Percentiles rank a stretch among this genome's conserved stretches.
Conservation (phyloP, 2,888 invertebrate species). For the Andrena haemorrhoa region DNA sequence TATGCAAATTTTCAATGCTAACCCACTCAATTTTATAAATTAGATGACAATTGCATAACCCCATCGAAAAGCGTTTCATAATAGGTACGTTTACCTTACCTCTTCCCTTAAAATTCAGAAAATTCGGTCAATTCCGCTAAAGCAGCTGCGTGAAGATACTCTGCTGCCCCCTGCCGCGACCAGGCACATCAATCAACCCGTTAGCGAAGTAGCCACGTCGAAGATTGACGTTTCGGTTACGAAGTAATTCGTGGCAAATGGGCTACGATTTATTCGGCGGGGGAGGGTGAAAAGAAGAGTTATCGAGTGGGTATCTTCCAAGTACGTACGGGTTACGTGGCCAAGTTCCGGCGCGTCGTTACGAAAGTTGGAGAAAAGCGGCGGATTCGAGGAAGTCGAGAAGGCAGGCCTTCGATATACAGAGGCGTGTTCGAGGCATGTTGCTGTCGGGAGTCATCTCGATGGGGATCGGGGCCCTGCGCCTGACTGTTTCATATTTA, state of each 20-base stretch:
- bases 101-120: background rate
- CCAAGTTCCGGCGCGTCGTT: slow-evolving; percentile 53
- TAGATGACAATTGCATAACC: too few relatives aligned
- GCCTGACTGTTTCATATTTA: slow-evolving; percentile 84
- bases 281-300: background rate
- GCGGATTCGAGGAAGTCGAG: slow-evolving; percentile 49
- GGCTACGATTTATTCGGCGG: slow-evolving; percentile 6
- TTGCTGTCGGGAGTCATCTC: slow-evolving; percentile 79
- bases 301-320: slow-evolving; percentile 40
- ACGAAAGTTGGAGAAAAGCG: slow-evolving; percentile 62
- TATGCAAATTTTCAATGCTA: too few relatives aligned
- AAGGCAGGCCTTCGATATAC: slow-evolving; percentile 39
- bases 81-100: too few relatives aligned
- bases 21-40: too few relatives aligned
- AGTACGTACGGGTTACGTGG: slow-evolving; percentile 37
- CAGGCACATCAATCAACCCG: background rate
- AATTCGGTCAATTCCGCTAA: background rate
- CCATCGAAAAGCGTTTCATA: too few relatives aligned
- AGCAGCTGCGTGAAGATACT: too few relatives aligned
- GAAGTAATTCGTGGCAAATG: slow-evolving; percentile 1
- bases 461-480: slow-evolving; percentile 79
- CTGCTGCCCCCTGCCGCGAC: too few relatives aligned
- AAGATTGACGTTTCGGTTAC: background rate
- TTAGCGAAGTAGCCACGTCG: background rate
- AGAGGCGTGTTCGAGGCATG: slow-evolving; percentile 71